Evolutionary conservation across 2,113 vertebrate genomes (phyloP).

Genomic region (Lichenostomus cassidix): DNA sequence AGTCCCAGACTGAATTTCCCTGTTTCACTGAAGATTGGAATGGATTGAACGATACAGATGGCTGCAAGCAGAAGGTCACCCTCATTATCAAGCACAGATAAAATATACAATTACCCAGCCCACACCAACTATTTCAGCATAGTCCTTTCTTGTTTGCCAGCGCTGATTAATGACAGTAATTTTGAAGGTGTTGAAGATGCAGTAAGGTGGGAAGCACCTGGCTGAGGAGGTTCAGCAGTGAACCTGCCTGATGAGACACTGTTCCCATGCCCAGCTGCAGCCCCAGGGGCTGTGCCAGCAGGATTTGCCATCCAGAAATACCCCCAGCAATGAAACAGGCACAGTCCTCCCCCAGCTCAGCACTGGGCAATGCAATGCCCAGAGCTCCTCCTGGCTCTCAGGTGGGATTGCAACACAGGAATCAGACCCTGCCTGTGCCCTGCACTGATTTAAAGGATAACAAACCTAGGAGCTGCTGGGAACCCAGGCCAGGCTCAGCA

Average conservation of each 20-base stretch:
- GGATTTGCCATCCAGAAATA: neutral
- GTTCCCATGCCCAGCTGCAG: neutral
- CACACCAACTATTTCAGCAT: neutral
- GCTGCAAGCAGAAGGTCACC: conserved; percentile 72
- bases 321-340: neutral
- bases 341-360: too few species aligned
- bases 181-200: neutral
- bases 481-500: neutral
- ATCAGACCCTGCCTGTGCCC: neutral
- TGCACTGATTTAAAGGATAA: neutral
- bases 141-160: neutral
- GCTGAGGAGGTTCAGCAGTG: neutral
- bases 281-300: neutral
- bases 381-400: neutral
- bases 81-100: neutral
- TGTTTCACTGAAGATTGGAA: conserved; percentile 87
- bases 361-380: neutral
- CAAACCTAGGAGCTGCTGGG: neutral
- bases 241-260: neutral
- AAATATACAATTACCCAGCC: neutral
- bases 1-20: conserved; percentile 86
- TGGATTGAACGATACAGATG: conserved; percentile 87
- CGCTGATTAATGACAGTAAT: neutral
- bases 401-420: neutral
- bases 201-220: neutral